Percentiles rank a stretch among this genome's conserved stretches.
Evolutionary conservation across 2,888 invertebrate species (phyloP).

Genomic region (Meloe dianella): DNA sequence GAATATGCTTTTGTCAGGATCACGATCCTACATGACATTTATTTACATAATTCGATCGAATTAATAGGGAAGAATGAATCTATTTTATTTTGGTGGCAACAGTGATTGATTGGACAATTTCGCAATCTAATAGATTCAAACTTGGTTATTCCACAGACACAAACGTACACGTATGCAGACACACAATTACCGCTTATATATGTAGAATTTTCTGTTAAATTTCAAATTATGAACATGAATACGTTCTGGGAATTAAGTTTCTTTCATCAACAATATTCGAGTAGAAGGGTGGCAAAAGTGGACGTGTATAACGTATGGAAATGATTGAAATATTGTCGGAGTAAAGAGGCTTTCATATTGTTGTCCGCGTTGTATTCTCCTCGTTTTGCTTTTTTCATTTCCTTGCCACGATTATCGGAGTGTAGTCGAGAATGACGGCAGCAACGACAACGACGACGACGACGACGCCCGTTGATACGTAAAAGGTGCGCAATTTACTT

Average conservation of each 20-base stretch:
- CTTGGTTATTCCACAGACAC: not conserved
- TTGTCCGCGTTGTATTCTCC: not conserved
- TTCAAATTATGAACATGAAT: conserved; percentile 9
- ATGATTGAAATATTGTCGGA: conserved; percentile 6
- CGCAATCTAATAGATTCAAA: conserved; percentile 10
- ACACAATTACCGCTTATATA: conserved; percentile 19
- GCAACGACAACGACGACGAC: not conserved
- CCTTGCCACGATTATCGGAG: not conserved
- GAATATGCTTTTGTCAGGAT: conserved; percentile 5
- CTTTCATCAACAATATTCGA: not conserved
- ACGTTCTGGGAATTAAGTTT: not conserved
- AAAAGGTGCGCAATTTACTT: conserved; percentile 1
- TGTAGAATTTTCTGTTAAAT: conserved; percentile 15
- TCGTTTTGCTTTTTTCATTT: conserved; percentile 8
- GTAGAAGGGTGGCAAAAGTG: not conserved
- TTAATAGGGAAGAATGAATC: conserved; percentile 13
- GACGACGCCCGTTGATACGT: not conserved
- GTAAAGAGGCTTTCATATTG: not conserved
- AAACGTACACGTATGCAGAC: not conserved
- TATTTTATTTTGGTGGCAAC: conserved; percentile 10
- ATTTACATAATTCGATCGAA: conserved; percentile 19
- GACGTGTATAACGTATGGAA: conserved; percentile 1
- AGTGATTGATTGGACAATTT: conserved; percentile 8
- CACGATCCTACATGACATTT: conserved; percentile 14
- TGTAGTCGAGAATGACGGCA: not conserved